Conservation (phyloP, 2,888 invertebrate species). For the Eudasyphora cyanicolor region DNA sequence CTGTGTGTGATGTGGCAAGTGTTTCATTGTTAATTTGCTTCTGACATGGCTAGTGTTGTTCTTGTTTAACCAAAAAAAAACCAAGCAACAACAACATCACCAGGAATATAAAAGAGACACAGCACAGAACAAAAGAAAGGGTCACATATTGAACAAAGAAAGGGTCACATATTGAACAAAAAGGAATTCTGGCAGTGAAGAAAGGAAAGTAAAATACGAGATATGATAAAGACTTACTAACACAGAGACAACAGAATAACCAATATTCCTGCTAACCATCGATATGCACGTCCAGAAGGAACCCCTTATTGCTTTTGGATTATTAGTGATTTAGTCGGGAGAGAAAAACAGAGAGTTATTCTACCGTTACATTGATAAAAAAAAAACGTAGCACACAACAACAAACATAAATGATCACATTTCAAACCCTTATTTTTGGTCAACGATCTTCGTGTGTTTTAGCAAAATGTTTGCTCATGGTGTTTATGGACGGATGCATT, state of each 20-base stretch:
- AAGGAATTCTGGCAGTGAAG: not conserved
- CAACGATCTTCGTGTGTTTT: not conserved
- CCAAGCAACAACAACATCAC: not conserved
- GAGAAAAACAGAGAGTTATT: not conserved
- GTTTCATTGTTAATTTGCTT: not conserved
- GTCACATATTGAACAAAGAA: no score
- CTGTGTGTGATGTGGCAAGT: not conserved
- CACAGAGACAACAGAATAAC: not conserved
- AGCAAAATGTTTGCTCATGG: not conserved
- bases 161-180: no score
- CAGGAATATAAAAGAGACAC: not conserved
- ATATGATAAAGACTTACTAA: not conserved
- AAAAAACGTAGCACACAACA: not conserved
- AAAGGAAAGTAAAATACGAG: not conserved
- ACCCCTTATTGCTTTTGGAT: not conserved
- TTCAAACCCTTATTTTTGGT: conserved; percentile 13
- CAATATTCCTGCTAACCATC: not conserved
- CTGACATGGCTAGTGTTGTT: not conserved
- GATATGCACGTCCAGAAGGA: no score
- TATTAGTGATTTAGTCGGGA: no score
- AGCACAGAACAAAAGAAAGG: not conserved
- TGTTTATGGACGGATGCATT: no score
- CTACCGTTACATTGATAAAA: conserved; percentile 1
- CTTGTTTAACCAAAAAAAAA: not conserved
- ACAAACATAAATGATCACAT: conserved; percentile 10